Conservation (phyloP, 2,888 invertebrate genomes). For the Polydrusus pterygomalis region DNA sequence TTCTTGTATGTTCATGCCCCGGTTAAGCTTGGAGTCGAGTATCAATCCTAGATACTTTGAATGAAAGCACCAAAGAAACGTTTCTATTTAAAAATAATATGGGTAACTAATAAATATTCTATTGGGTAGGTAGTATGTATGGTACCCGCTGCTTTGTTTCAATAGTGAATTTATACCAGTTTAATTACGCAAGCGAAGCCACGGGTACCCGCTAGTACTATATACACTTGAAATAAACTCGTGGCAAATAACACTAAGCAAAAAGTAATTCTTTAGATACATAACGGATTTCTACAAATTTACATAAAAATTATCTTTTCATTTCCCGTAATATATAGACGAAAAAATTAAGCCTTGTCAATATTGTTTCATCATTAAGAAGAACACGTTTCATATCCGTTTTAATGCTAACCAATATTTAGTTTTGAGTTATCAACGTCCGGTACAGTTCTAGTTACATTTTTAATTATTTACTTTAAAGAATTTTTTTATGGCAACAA, state of each 20-base stretch:
- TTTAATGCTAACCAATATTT: conserved; percentile 37
- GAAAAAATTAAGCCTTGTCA: conserved; percentile 45
- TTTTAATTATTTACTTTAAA: conserved; percentile 12
- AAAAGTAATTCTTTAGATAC: background rate
- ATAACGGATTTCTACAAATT: conserved; percentile 21
- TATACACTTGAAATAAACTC: background rate
- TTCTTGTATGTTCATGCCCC: too few relatives aligned
- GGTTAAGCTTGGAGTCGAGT: too few relatives aligned
- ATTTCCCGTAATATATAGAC: conserved; percentile 43
- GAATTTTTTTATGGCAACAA: conserved; percentile 8
- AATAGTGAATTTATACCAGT: too few relatives aligned
- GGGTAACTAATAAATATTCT: too few relatives aligned
- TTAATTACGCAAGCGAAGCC: too few relatives aligned
- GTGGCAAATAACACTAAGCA: background rate
- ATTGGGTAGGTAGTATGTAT: too few relatives aligned
- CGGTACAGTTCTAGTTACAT: conserved; percentile 41
- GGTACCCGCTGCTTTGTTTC: too few relatives aligned
- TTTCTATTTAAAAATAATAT: too few relatives aligned
- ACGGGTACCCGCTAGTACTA: too few relatives aligned
- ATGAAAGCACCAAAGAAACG: too few relatives aligned
- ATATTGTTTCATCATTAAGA: conserved; percentile 47
- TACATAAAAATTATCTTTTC: conserved; percentile 26
- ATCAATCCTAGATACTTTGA: too few relatives aligned
- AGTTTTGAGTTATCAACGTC: conserved; percentile 37
- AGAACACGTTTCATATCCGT: conserved; percentile 38